Base-by-base conservation (phyloP, 30 jellyfish, hydroid and myxozoan species). In the Mastigias papua region DNA sequence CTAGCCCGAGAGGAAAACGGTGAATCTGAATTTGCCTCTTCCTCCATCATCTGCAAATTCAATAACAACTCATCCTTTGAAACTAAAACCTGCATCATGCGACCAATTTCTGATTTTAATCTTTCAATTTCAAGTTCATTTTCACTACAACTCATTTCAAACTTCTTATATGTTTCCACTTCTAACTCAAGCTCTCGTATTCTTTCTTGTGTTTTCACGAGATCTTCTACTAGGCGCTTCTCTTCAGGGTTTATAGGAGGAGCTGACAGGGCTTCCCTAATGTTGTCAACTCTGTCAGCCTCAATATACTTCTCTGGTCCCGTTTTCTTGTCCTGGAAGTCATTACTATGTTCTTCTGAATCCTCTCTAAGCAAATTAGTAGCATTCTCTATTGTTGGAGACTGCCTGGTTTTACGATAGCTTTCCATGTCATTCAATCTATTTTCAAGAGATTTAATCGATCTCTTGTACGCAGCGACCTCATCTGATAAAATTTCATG, bases 21-120 rank as follows among this genome's bases (percentile, higher is more conserved):
- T 23, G 90, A 69, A 4, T 90, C 87, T 28, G 92, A 49, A 23
- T 51, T 73, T 42, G 65, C 88, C 42, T 80, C 94, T 37, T 54
- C 88, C 25, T 80, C 91, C 86, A 69, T 75, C 86, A 80, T 73
- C 76, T 90, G 93, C 75, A 90, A 57, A 58, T 81, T 73, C 48
- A 90, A 69, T 32, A 90, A 49, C 57, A 77, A 67, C 70, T 90
- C 97, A 74, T 90, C 97, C 72, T 90, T 90, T 0, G 89, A 29
- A 17, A 87, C 37, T 32, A 90, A 68, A 65, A 90, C 97, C 34
- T 90, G 87, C 97, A 90, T 90, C 87, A 90, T 69, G 69, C 89
- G 80, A 9, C 78, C 90, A 28, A 82, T 34, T 71, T 87, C 96
- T 9, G 86, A 50, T 34, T 78, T 87, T 0, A 58, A 27, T 48